Evolutionary conservation across 2,113 vertebrate species (phyloP), one percentile per base, ranked within the genome.

Genomic region (Onychostruthus taczanowskii): DNA sequence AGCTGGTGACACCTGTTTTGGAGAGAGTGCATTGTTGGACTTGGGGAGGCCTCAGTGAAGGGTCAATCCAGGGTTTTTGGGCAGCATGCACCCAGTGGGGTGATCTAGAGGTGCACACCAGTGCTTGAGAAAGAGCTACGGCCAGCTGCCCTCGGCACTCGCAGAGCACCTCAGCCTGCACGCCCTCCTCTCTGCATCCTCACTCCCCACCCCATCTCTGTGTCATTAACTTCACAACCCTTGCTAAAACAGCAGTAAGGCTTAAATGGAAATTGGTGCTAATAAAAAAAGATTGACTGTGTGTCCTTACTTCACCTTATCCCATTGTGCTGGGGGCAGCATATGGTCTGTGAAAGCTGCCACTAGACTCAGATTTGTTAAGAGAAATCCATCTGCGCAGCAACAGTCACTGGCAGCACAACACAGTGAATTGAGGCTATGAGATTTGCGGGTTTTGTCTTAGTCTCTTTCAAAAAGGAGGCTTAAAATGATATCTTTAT

Each of bases 291-390:
- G 23, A 63, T 6, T 9, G 52, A 46, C 69, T 52, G 16, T 0
- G 3, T 62, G 73, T 94, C 93, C 96, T 90, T 31, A 84, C n/a
- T 72, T 95, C 75, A 85, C 78, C 86, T 70, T 59, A 74, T 56
- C 59, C 49, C 82, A 9, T 20, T n/a, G 82, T 0, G 16, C 41
- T 23, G 35, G 31, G 30, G 81, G 52, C 43, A 87, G 68, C 68
- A 70, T 62, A 58, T 5, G 26, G 84, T n/a, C 62, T 53, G 82
- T 33, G 89, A 94, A 68, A 91, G 72, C 84, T 75, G 59, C 75
- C 44, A 49, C 53, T 46, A 43, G 59, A 19, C 78, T 68, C 37
- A 13, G 56, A 79, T 90, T 94, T 91, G 64, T 56, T 68, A 53
- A 84, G 59, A 82, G 69, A 84, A 94, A 84, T 50, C 84, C 70